phyloP scores from a whole-genome alignment of 2,888 invertebrate species.

The Lasioglossum pauxillum region DNA sequence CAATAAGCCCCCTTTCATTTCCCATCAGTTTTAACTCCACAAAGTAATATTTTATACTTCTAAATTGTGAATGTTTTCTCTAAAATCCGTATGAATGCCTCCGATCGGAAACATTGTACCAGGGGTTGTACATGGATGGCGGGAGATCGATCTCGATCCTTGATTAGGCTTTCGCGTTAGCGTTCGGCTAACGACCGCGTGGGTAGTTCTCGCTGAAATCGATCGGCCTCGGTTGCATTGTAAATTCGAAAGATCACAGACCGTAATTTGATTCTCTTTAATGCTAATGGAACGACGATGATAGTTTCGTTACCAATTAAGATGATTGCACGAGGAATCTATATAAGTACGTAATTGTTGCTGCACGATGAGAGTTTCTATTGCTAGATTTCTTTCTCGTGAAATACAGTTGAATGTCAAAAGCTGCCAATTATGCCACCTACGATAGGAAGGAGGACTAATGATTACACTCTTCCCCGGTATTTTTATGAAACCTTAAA shows the following conservation, averaged over 20 bases:
- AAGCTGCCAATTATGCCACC: conserved; percentile 51
- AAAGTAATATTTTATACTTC: no score
- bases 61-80: no score
- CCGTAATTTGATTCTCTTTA: background rate
- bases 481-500: background rate
- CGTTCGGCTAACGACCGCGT: background rate
- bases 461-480: conserved; percentile 27
- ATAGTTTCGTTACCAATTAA: background rate
- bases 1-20: no score
- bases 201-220: background rate
- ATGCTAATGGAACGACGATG: background rate
- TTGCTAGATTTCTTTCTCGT: background rate
- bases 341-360: background rate
- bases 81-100: no score
- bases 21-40: no score
- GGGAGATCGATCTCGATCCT: conserved; percentile 17
- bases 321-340: background rate
- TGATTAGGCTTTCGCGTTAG: background rate
- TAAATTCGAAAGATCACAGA: background rate
- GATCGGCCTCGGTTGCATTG: background rate
- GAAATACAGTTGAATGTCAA: conserved; percentile 6
- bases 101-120: no score
- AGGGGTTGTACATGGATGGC: no score
- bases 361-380: background rate
- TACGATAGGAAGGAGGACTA: conserved; percentile 27